Base-by-base conservation (phyloP, 2,113 vertebrate genomes). In the Fulmarus glacialis region DNA sequence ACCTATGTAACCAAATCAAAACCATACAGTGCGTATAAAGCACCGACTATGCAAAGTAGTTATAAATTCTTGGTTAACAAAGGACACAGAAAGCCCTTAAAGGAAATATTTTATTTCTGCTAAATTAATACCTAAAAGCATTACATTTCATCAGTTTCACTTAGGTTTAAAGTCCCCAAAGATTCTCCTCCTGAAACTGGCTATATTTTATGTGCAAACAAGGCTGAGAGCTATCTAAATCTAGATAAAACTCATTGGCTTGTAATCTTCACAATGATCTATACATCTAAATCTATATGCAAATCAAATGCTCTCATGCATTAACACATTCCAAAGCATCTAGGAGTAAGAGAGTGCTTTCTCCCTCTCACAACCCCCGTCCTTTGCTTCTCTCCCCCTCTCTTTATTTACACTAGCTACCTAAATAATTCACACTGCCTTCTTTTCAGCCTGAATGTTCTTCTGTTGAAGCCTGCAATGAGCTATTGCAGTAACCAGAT, bases 241-340 rank as follows among this genome's bases (percentile, higher is more conserved):
- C 98, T 96, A 98, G 98, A 98, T 98, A 98, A 98, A 99, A 98
- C 96, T 98, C 98, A 98, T 97, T 98, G 98, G 97, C 93, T 97
- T 97, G 98, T 97, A 98, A 98, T 98, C 98, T 97, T 95, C 95
- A 95, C 98, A 89, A 97, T 97, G 98, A 99, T 98, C 98, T 98
- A 98, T 97, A 98, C 97, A 97, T 98, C 98, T 98, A 98, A 98
- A 98, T 99, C 98, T 98, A 98, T 98, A 98, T 98, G 98, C 98
- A 98, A 98, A 99, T 98, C 95, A 96, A 97, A 98, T 22, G 95
- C 97, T 97, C 95, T 97, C 95, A 97, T 96, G 97, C 98, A 95
- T 97, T 98, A 96, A 97, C 97, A 86, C 98, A 98, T 98, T 98
- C 98, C 98, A 97, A 94, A 98, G 98, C 98, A 98, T 92, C 96